Conservation (phyloP, 2,113 vertebrate species). For the Tragelaphus scriptus region DNA sequence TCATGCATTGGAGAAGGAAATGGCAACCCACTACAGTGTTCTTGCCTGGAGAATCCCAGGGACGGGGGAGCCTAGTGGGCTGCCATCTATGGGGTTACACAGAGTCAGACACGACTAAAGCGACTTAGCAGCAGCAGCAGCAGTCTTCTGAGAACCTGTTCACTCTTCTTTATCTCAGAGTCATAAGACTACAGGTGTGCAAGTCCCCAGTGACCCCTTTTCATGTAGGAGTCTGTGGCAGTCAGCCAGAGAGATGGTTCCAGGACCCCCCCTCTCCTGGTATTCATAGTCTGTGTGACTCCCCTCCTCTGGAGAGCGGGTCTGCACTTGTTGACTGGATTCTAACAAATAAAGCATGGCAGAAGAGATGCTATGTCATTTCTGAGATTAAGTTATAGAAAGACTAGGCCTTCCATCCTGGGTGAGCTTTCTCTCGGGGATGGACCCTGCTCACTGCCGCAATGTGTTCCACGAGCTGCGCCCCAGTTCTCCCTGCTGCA, state of each 20-base stretch:
- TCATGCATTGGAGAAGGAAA: no score
- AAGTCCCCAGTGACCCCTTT: background rate
- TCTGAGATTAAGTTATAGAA: background rate
- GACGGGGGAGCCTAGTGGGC: no score
- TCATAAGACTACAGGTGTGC: background rate
- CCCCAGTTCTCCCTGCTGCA: background rate
- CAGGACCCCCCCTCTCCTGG: accelerated
- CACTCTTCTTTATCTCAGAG: background rate
- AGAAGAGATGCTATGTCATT: background rate
- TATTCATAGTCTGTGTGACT: no score
- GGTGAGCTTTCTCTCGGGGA: background rate
- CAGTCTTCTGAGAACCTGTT: background rate
- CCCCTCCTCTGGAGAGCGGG: background rate
- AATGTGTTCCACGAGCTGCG: accelerated
- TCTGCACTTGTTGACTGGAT: background rate
- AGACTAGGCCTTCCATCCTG: background rate
- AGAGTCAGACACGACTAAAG: no score
- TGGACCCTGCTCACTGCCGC: background rate
- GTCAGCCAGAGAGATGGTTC: background rate
- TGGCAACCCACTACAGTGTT: no score
- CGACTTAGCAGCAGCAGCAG: no score
- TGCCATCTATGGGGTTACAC: no score
- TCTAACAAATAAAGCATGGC: background rate
- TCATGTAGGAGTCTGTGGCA: background rate
- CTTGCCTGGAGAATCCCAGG: no score